Percentiles rank a stretch among this genome's conserved stretches.
Conservation (phyloP, 2,113 vertebrate genomes). For the Ptilorrhoa leucosticta region DNA sequence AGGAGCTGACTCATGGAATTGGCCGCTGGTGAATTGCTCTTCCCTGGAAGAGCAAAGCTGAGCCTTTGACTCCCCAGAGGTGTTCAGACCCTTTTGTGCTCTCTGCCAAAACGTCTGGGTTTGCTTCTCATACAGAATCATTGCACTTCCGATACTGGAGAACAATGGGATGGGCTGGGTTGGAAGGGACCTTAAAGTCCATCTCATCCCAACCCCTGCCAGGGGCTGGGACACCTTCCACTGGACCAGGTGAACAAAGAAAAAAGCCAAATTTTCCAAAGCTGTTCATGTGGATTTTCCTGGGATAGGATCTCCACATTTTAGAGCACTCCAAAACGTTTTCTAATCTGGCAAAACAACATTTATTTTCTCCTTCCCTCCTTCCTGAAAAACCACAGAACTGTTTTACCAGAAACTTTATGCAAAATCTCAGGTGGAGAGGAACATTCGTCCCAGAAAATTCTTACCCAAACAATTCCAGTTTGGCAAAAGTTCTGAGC, state of each 20-base stretch:
- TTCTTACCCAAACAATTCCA: not conserved
- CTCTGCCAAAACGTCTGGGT: not conserved
- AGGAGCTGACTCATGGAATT: not conserved
- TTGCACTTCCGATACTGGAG: fast-evolving
- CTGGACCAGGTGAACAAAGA: not conserved
- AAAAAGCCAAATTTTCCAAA: not conserved
- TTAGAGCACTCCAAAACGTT: not conserved
- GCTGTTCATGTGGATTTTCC: not conserved
- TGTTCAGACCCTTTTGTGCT: not conserved
- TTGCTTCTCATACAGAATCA: not conserved
- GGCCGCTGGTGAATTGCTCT: not conserved
- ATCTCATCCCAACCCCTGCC: not conserved
- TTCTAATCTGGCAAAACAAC: not conserved
- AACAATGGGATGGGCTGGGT: not conserved
- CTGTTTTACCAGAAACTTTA: not conserved
- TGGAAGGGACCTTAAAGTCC: not conserved
- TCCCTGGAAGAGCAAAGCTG: not conserved
- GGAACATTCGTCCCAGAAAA: not conserved
- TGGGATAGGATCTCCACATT: not conserved
- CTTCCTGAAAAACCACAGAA: not conserved
- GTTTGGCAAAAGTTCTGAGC: slow-evolving; percentile 17
- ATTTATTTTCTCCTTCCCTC: not conserved
- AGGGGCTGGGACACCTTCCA: not conserved
- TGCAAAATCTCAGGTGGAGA: not conserved
- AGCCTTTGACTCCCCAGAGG: not conserved